These are phyloP conservation scores for Protonemura montana DNA, from an alignment of 2,888 invertebrate genomes.

Conservation along the genomic window DNA sequence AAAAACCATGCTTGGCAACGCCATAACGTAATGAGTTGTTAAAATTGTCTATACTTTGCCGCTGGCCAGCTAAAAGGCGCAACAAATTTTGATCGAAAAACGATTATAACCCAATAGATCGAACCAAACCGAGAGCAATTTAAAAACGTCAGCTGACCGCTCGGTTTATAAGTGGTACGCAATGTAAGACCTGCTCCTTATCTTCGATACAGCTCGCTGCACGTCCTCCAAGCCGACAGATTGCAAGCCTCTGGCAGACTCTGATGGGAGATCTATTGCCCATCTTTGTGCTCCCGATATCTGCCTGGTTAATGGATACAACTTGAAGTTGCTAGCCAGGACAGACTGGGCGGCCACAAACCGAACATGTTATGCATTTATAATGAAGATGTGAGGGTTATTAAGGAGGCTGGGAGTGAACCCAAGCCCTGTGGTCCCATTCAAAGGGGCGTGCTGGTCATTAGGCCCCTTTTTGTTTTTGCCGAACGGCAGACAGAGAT, in stretches of 20 bases:
- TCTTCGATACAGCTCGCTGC: not conserved
- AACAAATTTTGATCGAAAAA: not conserved
- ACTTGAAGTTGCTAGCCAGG: constrained; percentile 24
- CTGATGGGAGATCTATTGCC: constrained; percentile 23
- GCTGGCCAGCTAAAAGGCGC: not conserved
- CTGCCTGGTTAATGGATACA: constrained; percentile 34
- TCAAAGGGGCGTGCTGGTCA: not conserved
- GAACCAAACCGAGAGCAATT: not conserved
- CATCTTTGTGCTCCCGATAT: constrained; percentile 29
- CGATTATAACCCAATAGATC: not conserved
- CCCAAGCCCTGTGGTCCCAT: constrained; percentile 14
- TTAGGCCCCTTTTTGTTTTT: constrained; percentile 36
- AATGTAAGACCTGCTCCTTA: not conserved
- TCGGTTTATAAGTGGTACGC: not conserved
- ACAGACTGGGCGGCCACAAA: constrained; percentile 8
- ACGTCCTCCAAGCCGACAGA: not conserved
- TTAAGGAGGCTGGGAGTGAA: constrained; percentile 20
- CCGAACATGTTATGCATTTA: constrained; percentile 39
- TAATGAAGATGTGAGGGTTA: constrained; percentile 40
- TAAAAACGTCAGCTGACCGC: not conserved
- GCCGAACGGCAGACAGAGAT: constrained; percentile 39
- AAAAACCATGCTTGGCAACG: not conserved
- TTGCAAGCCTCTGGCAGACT: not conserved
- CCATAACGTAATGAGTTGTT: not conserved
- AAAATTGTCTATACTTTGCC: not conserved